Conservation (phyloP, 2,113 vertebrate species). For the Caranx melampygus region DNA sequence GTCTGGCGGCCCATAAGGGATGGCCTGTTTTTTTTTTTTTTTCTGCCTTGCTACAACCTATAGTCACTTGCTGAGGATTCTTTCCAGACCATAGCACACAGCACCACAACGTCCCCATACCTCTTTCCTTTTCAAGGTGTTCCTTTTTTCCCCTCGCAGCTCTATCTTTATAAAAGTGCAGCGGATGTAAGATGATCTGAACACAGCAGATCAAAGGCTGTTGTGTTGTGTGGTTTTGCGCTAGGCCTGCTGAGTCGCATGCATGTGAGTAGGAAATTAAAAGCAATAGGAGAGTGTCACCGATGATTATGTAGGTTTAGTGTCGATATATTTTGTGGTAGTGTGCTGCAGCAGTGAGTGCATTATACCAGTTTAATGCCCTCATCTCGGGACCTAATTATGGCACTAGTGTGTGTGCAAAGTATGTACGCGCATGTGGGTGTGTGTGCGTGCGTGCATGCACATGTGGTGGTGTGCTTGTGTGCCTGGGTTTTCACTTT, state of each 20-base stretch:
- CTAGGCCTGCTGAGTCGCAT: slow-evolving; percentile 33
- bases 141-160: not conserved
- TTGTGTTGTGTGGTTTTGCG: slow-evolving; percentile 60
- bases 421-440: slow-evolving; percentile 34
- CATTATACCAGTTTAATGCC: slow-evolving; percentile 79
- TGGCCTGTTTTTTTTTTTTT: slow-evolving; percentile 6
- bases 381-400: slow-evolving; percentile 81
- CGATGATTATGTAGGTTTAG: slow-evolving; percentile 59
- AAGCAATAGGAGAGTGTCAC: slow-evolving; percentile 56
- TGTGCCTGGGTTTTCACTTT: slow-evolving; percentile 75
- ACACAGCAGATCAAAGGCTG: slow-evolving; percentile 72
- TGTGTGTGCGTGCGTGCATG: slow-evolving; percentile 31
- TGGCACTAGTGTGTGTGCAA: slow-evolving; percentile 65
- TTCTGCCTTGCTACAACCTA: not conserved
- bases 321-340: slow-evolving; percentile 58
- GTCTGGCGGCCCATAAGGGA: not conserved
- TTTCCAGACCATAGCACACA: slow-evolving; percentile 28
- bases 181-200: slow-evolving; percentile 65
- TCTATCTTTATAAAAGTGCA: slow-evolving; percentile 41
- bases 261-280: slow-evolving; percentile 58
- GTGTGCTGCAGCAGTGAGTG: slow-evolving; percentile 69
- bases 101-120: slow-evolving; percentile 10
- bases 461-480: slow-evolving; percentile 47
- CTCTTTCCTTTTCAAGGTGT: slow-evolving; percentile 42
- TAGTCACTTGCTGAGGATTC: slow-evolving; percentile 42